A percentile compares a stretch with the other conserved stretches of the same genome.
These are phyloP conservation scores for Dryocosmus kuriphilus DNA, from an alignment of 2,888 invertebrate species.

Conservation along the genomic window DNA sequence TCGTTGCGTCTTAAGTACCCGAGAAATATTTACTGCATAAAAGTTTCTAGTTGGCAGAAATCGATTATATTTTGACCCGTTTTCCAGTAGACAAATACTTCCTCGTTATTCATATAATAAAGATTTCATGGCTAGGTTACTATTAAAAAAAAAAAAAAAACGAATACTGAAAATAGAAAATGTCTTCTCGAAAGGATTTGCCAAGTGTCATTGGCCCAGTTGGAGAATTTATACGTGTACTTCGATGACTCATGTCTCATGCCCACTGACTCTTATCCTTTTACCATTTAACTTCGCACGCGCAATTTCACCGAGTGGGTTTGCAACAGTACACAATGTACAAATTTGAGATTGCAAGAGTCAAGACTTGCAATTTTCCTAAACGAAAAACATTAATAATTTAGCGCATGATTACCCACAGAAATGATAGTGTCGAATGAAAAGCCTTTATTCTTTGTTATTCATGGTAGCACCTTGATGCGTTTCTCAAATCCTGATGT, in stretches of 20 bases:
- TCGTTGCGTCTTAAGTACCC: neutral
- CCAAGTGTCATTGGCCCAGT: conserved; percentile 32
- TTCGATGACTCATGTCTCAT: conserved; percentile 32
- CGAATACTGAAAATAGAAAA: neutral
- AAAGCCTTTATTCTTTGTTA: neutral
- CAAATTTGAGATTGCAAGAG: neutral
- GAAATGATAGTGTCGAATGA: neutral
- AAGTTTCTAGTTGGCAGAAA: neutral
- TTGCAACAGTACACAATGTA: neutral
- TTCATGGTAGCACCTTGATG: neutral
- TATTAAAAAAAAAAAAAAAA: no score
- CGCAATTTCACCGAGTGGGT: conserved; percentile 18
- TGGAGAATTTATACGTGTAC: conserved; percentile 16
- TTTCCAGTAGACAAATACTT: no score
- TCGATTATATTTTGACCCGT: no score
- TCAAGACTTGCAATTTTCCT: neutral
- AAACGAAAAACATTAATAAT: neutral
- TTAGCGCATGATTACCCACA: neutral
- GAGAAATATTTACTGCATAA: neutral
- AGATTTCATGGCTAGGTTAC: no score
- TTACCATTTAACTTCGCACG: conserved; percentile 16
- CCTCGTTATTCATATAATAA: no score
- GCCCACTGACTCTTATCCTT: conserved; percentile 21
- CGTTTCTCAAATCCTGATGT: conserved; percentile 31
- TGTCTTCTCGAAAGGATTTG: neutral